phyloP scores from a whole-genome alignment of 1,140 invertebrate genomes.

The Wasmannia auropunctata region DNA sequence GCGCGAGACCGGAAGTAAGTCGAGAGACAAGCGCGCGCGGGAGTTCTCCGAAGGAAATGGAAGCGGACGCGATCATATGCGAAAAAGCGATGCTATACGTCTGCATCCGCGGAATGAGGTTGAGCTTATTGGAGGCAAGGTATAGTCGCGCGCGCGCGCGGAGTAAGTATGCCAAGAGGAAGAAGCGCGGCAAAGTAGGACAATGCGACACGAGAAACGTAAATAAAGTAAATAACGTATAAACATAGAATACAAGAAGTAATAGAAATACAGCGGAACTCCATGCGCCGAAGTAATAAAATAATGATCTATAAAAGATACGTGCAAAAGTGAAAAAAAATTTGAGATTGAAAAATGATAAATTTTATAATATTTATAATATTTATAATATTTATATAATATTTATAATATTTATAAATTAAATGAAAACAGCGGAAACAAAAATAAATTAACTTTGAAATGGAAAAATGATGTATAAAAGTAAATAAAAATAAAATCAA shows the following conservation, averaged over 20 bases:
- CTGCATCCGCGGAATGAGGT: not conserved
- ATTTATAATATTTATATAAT: too few relatives aligned
- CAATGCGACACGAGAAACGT: not conserved
- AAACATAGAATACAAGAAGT: not conserved
- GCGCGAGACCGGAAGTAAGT: conserved; percentile 31
- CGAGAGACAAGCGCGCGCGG: conserved; percentile 30
- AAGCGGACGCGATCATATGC: conserved; percentile 41
- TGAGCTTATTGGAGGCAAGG: conserved; percentile 14
- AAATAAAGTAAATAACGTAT: conserved; percentile 15
- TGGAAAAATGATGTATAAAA: not conserved
- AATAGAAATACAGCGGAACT: not conserved
- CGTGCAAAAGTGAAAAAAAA: not conserved
- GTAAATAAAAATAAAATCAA: not conserved
- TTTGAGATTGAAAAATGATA: not conserved
- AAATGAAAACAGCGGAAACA: not conserved
- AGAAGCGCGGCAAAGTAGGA: not conserved
- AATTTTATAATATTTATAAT: too few relatives aligned
- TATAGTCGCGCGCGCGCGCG: not conserved
- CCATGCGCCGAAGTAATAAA: not conserved
- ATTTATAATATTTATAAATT: not conserved
- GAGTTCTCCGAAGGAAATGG: conserved; percentile 48
- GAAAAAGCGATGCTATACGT: conserved; percentile 16
- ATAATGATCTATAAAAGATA: not conserved
- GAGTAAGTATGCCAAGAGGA: not conserved
- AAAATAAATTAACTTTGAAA: not conserved